Conservation (phyloP, 2,888 invertebrate species). For the Ypsolopha scabrella region DNA sequence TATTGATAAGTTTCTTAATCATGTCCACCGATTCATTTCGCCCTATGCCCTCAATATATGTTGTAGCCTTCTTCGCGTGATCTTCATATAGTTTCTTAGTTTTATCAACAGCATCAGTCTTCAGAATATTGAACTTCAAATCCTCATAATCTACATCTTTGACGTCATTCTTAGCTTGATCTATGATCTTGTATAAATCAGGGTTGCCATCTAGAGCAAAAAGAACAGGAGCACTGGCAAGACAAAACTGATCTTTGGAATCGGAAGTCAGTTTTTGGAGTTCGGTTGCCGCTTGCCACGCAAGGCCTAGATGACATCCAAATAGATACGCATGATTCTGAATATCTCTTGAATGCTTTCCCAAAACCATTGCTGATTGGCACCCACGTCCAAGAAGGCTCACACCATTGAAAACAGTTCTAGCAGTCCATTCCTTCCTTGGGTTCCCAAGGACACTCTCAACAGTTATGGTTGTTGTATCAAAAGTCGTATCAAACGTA, state of each 20-base stretch:
- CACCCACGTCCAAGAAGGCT: slow-evolving; percentile 79
- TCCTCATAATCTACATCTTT: slow-evolving; percentile 77
- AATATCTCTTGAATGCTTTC: slow-evolving; percentile 75
- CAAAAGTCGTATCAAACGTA: slow-evolving; percentile 42
- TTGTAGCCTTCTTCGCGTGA: slow-evolving; percentile 48
- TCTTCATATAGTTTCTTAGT: slow-evolving; percentile 52
- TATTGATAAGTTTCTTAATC: slow-evolving; percentile 57
- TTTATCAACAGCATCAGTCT: slow-evolving; percentile 54
- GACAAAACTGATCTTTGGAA: slow-evolving; percentile 76
- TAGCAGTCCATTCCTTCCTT: slow-evolving; percentile 77
- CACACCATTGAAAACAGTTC: slow-evolving; percentile 79
- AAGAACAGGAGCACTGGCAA: slow-evolving; percentile 86
- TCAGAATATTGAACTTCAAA: slow-evolving; percentile 58
- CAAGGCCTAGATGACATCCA: slow-evolving; percentile 84
- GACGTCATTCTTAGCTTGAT: slow-evolving; percentile 75
- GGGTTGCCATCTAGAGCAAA: slow-evolving; percentile 86
- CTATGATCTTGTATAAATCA: slow-evolving; percentile 71
- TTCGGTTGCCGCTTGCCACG: slow-evolving; percentile 78
- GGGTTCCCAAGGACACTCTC: slow-evolving; percentile 68
- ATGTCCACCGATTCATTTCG: slow-evolving; percentile 55
- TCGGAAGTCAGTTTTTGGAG: slow-evolving; percentile 60
- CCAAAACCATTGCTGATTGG: slow-evolving; percentile 81
- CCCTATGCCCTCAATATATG: slow-evolving; percentile 46
- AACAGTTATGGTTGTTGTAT: slow-evolving; percentile 42
- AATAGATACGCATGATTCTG: slow-evolving; percentile 83